Conservation (phyloP, 2,888 invertebrate species). For the Isotomurus palustris region DNA sequence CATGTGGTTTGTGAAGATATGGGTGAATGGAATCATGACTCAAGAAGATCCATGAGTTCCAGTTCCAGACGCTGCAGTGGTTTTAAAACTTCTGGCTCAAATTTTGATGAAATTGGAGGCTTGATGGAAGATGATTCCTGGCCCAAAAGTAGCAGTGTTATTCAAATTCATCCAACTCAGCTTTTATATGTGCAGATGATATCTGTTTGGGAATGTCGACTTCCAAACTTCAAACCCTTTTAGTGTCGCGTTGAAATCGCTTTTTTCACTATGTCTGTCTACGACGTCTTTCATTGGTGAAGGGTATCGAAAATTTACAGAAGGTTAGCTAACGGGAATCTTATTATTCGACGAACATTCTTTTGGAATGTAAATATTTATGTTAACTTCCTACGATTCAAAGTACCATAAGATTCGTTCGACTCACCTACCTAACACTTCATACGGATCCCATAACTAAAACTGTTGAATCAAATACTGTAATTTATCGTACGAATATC, state of each 20-base stretch:
- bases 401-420: no score
- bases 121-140: slow-evolving; percentile 12
- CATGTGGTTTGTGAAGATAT: slow-evolving; percentile 13
- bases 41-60: slow-evolving; percentile 19
- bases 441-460: no score
- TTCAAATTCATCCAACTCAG: neutral
- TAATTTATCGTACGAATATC: no score
- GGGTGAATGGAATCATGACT: slow-evolving; percentile 1
- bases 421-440: no score
- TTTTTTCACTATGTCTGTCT: neutral
- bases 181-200: slow-evolving; percentile 8
- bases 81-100: slow-evolving; percentile 6
- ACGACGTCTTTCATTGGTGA: neutral
- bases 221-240: slow-evolving; percentile 14
- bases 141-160: slow-evolving; percentile 11
- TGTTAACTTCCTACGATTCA: no score
- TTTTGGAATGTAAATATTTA: neutral
- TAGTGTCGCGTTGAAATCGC: slow-evolving; percentile 2
- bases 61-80: slow-evolving; percentile 20
- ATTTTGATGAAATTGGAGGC: slow-evolving; percentile 6
- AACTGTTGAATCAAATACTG: no score
- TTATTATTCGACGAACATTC: neutral
- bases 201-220: slow-evolving; percentile 8
- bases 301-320: neutral
- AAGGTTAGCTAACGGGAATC: neutral